These are phyloP conservation scores for Luffia ferchaultella DNA, from an alignment of 2,888 invertebrate genomes.

Conservation along the genomic window DNA sequence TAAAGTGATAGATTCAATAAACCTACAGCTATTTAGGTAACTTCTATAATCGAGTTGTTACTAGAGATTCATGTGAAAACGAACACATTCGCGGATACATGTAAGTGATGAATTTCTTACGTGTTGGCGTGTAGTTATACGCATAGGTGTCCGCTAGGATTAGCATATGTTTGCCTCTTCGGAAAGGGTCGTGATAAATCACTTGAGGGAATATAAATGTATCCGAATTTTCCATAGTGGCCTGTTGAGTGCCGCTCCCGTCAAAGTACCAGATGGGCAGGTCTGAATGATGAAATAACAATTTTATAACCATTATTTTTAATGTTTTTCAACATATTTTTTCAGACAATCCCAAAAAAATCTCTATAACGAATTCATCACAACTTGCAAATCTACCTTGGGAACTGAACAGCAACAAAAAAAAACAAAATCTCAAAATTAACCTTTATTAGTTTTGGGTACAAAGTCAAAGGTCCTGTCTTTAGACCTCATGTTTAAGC, in stretches of 20 bases:
- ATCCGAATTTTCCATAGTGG: conserved; percentile 72
- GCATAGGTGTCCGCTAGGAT: conserved; percentile 81
- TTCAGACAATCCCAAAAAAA: too few relatives aligned
- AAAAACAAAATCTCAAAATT: too few relatives aligned
- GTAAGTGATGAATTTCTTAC: conserved; percentile 24
- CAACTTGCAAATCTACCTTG: too few relatives aligned
- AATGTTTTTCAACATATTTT: too few relatives aligned
- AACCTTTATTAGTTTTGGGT: conserved; percentile 63
- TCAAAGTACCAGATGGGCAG: conserved; percentile 81
- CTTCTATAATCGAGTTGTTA: too few relatives aligned
- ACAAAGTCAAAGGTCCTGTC: conserved; percentile 73
- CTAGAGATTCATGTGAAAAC: too few relatives aligned
- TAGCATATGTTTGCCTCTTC: conserved; percentile 75
- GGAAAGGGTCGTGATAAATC: conserved; percentile 83
- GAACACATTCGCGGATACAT: neutral
- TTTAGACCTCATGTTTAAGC: conserved; percentile 73
- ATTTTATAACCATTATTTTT: too few relatives aligned
- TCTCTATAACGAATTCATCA: too few relatives aligned
- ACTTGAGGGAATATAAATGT: conserved; percentile 79
- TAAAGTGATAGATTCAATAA: too few relatives aligned
- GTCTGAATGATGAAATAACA: conserved; percentile 63
- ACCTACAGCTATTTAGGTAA: too few relatives aligned
- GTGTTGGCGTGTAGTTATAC: conserved; percentile 63
- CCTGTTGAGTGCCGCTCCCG: conserved; percentile 76
- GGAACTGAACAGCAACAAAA: too few relatives aligned